A percentile compares a stretch with the other conserved stretches of the same genome.
These are phyloP conservation scores for Philypnodon macrostomus DNA, from an alignment of 2,797 vertebrate species.

Conservation along the genomic window DNA sequence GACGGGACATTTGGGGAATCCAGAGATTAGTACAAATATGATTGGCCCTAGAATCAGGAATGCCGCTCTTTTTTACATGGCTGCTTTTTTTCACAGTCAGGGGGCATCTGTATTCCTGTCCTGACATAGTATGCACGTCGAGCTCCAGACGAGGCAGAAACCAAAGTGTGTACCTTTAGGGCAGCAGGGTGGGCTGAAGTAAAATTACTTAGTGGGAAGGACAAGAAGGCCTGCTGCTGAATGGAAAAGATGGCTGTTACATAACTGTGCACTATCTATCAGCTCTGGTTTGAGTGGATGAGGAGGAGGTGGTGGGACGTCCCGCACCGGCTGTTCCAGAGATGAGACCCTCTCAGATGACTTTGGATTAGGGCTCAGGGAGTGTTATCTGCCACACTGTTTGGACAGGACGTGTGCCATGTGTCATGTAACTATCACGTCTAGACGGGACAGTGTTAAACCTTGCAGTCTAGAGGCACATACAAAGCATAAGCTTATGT, in stretches of 20 bases:
- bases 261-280: slow-evolving; percentile 37
- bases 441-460: too few species aligned
- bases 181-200: slow-evolving; percentile 18
- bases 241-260: slow-evolving; percentile 44
- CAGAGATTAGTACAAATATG: slow-evolving; percentile 13
- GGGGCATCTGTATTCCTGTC: slow-evolving; percentile 8
- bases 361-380: slow-evolving; percentile 33
- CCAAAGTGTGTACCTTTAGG: slow-evolving; percentile 9
- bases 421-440: slow-evolving; percentile 32
- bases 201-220: slow-evolving; percentile 27
- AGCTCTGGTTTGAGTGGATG: slow-evolving; percentile 15
- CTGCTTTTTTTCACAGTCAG: slow-evolving; percentile 42
- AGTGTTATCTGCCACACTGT: slow-evolving; percentile 33
- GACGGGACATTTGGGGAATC: slow-evolving; percentile 25
- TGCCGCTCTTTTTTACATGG: slow-evolving; percentile 18
- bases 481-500: too few species aligned
- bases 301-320: slow-evolving; percentile 30
- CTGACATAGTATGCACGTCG: slow-evolving; percentile 33
- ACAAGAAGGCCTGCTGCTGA: slow-evolving; percentile 17
- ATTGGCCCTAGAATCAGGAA: slow-evolving; percentile 29
- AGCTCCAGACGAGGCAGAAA: slow-evolving; percentile 20
- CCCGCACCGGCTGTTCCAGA: slow-evolving; percentile 50
- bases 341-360: slow-evolving; percentile 23
- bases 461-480: too few species aligned
- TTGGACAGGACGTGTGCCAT: slow-evolving; percentile 23